Evolutionary conservation across 2,797 vertebrate species (phyloP).

Genomic region (Zalophus californianus): DNA sequence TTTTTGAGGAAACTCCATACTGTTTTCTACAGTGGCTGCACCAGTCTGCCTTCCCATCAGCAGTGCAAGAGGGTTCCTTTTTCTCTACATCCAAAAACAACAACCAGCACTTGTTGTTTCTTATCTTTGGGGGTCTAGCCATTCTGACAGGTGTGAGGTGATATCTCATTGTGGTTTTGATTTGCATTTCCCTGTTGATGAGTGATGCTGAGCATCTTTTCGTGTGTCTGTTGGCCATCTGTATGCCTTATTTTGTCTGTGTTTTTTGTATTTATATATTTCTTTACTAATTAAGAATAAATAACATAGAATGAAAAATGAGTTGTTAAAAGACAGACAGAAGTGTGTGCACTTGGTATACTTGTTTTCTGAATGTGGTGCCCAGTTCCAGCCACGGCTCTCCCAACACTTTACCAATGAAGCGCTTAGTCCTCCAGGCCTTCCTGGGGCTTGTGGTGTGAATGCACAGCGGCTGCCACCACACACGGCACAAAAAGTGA

Average conservation of each 20-base stretch:
- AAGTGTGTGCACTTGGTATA: background rate
- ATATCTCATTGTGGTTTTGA: background rate
- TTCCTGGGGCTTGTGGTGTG: background rate
- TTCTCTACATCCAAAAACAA: background rate
- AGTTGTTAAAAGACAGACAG: background rate
- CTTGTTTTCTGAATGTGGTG: background rate
- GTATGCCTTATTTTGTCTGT: background rate
- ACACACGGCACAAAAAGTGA: background rate
- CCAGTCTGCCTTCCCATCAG: background rate
- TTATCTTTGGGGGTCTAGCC: background rate
- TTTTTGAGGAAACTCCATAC: too few species aligned
- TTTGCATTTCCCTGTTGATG: background rate
- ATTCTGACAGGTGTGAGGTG: background rate
- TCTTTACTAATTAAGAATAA: background rate
- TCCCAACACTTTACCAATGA: background rate
- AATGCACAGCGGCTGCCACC: background rate
- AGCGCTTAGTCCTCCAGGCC: background rate
- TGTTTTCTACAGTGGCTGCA: too few species aligned
- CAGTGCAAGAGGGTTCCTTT: background rate
- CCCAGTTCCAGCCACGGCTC: accelerated
- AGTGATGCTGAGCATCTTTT: background rate
- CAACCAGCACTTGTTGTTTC: background rate
- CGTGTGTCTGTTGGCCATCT: background rate
- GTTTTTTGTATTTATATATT: background rate
- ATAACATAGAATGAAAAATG: background rate